Evolutionary conservation across 2,888 invertebrate genomes (phyloP), one percentile per base, ranked within the genome.

Genomic region (Darwinula stevensoni): DNA sequence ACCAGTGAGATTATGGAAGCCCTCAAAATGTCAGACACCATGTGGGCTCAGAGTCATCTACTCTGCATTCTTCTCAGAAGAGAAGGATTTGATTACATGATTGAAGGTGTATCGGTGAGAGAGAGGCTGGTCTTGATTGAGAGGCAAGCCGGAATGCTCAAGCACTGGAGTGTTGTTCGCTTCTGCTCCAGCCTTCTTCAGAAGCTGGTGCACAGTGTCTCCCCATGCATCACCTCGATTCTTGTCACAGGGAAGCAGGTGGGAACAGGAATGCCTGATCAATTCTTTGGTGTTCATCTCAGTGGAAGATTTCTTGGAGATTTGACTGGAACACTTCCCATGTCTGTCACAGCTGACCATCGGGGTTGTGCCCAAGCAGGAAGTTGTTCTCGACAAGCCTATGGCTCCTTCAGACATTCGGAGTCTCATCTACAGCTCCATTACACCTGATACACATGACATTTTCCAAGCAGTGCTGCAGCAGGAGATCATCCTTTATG

Each of bases 161-260:
- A 80, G 5, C 72, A 76, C 51, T 84, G 84, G 84, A 68, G 73
- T 39, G 82, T 76, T 17, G 86, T 97, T 29, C 66, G 97, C 33
- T 80, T 84, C 52, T 86, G 88, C 46, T 84, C 86, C 39, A 84
- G 84, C 42, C 59, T 91, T 34, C 60, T 97, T 36, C 67, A 68
- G 50, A 91, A 94, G 51, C 73, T 82, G 34, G 91, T 94, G 6
- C 94, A 97, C 56, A 86, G 86, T 39, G 78, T 97, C 45, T 88
- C 88, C 52, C 97, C 97, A 4, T 88, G 86, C 47, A 86, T 97
- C 44, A 97, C 97, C 27, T 80, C 84, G 26, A 78, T 97, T 39
- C 62, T 97, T 30, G 97, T 97, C 27, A 76, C 86, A 52, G 94
- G 94, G 37, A 97, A 94, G 53, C 88, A 91, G 64, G 80, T 78